A percentile compares a stretch with the other conserved stretches of the same genome.
phyloP scores from a whole-genome alignment of 1,140 invertebrate genomes.

The Eumaeus atala region DNA sequence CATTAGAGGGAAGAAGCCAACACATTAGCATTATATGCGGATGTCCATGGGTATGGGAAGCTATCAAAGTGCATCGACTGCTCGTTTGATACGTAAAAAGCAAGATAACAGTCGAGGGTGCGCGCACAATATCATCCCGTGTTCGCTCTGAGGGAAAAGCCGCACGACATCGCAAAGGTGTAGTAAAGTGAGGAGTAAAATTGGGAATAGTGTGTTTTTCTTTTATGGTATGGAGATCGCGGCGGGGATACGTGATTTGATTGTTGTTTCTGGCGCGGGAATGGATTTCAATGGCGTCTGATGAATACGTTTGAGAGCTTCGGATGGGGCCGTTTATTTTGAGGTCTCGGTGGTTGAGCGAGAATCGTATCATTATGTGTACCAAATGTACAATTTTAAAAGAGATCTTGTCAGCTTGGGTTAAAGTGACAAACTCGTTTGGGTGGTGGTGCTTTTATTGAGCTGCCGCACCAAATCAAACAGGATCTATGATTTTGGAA shows the following conservation, averaged over 20 bases:
- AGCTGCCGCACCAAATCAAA: no score
- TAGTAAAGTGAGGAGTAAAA: conserved; percentile 42
- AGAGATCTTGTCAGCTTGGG: no score
- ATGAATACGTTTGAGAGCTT: conserved; percentile 27
- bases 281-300: conserved; percentile 40
- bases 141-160: conserved; percentile 25
- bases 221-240: conserved; percentile 44
- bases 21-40: no score
- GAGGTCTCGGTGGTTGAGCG: background rate
- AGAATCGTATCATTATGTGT: no score
- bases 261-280: conserved; percentile 27
- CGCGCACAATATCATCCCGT: conserved; percentile 18
- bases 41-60: no score
- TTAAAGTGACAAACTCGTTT: no score
- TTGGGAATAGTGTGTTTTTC: conserved; percentile 44
- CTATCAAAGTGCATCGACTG: no score
- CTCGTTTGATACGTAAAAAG: no score
- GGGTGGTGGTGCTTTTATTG: no score
- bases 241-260: conserved; percentile 35
- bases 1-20: no score
- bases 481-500: no score
- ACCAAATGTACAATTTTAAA: no score
- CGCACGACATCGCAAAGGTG: conserved; percentile 33
- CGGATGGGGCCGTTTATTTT: conserved; percentile 24
- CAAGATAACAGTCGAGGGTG: background rate